Evolutionary conservation across 2,113 vertebrate species (phyloP).

Genomic region (Oryzias melastigma): DNA sequence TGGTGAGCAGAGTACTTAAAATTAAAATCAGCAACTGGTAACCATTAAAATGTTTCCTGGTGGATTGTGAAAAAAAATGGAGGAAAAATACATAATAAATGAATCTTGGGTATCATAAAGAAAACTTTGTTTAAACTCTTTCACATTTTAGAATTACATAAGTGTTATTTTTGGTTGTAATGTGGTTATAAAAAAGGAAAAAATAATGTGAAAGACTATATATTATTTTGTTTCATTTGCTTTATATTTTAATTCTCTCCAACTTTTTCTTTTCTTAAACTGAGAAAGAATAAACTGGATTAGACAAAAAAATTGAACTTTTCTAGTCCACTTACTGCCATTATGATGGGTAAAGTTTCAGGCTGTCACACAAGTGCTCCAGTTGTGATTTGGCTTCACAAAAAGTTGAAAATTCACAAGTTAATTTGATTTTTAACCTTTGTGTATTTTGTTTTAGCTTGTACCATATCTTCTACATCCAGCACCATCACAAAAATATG

Average conservation of each 20-base stretch:
- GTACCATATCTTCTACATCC: too few species aligned
- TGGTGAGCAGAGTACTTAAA: slow-evolving; percentile 29
- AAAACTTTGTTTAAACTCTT: slow-evolving; percentile 93
- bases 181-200: slow-evolving; percentile 57
- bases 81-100: slow-evolving; percentile 66
- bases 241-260: slow-evolving; percentile 51
- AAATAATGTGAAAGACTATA: slow-evolving; percentile 70
- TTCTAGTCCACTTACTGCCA: slow-evolving; percentile 45
- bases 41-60: slow-evolving; percentile 78
- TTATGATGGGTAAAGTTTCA: too few species aligned
- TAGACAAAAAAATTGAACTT: slow-evolving; percentile 73
- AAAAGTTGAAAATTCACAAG: too few species aligned
- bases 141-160: slow-evolving; percentile 93
- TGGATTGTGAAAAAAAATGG: slow-evolving; percentile 79
- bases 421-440: too few species aligned
- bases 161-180: slow-evolving; percentile 92
- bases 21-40: slow-evolving; percentile 48
- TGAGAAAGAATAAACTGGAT: slow-evolving; percentile 94
- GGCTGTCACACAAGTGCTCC: too few species aligned
- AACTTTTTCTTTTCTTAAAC: slow-evolving; percentile 87
- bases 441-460: too few species aligned
- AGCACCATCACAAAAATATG: too few species aligned
- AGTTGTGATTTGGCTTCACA: too few species aligned
- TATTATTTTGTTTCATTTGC: slow-evolving; percentile 65
- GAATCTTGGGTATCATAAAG: slow-evolving; percentile 90